Percentiles rank a stretch among this genome's conserved stretches.
phyloP scores from a whole-genome alignment of 2,113 vertebrate species.

The Amblyornis subalaris region DNA sequence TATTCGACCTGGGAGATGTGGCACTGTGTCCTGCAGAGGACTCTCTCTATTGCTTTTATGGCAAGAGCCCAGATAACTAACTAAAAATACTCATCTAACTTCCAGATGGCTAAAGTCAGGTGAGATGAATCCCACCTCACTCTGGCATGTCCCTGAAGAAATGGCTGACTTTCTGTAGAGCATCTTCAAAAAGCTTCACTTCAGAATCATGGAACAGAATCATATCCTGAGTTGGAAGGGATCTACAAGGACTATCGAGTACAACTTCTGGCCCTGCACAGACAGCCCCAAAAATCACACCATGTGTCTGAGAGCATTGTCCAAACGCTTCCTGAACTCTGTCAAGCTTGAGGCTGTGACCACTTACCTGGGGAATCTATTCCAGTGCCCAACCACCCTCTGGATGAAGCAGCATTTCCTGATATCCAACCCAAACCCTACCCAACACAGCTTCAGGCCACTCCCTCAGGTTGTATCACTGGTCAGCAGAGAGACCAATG shows the following conservation, averaged over 20 bases:
- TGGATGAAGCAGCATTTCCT: background rate
- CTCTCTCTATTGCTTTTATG: no score
- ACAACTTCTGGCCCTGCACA: background rate
- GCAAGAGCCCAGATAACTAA: background rate
- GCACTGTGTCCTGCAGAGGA: background rate
- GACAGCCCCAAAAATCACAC: background rate
- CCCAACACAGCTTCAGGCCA: background rate
- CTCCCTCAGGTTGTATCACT: rapidly evolving
- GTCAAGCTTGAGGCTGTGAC: background rate
- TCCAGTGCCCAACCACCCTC: background rate
- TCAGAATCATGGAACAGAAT: background rate
- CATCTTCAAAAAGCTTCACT: background rate
- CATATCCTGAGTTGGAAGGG: background rate
- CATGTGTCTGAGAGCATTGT: rapidly evolving
- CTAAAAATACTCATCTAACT: background rate
- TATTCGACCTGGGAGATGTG: background rate
- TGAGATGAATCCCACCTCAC: background rate
- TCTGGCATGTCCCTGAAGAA: background rate
- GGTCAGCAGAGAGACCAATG: background rate
- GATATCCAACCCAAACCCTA: background rate
- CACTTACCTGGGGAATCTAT: background rate
- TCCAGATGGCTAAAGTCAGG: background rate
- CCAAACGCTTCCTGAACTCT: background rate
- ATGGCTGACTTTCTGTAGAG: background rate
- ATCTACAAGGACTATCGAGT: background rate